These are phyloP conservation scores for Thripadectes ignobilis DNA, from an alignment of 2,797 vertebrate species.

Conservation along the genomic window DNA sequence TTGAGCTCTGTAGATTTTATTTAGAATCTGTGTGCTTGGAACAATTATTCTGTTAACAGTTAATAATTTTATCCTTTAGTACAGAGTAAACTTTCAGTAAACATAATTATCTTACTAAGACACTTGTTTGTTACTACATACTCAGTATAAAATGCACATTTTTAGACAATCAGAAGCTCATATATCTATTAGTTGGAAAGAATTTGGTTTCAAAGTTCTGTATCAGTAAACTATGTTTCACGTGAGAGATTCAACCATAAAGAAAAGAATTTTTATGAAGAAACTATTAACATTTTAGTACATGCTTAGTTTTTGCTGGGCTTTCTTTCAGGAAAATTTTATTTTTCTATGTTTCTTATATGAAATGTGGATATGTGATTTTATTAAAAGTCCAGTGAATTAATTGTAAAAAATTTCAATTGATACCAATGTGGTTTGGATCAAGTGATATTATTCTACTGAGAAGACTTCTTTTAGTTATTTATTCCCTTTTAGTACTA, in stretches of 20 bases:
- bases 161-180: background rate
- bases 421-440: background rate
- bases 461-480: background rate
- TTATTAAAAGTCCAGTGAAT: background rate
- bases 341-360: background rate
- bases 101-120: background rate
- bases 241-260: background rate
- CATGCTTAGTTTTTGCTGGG: background rate
- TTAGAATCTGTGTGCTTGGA: background rate
- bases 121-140: background rate
- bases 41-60: background rate
- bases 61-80: background rate
- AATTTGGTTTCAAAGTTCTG: background rate
- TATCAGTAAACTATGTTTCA: background rate
- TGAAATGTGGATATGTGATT: background rate
- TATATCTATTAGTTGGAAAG: background rate
- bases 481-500: background rate
- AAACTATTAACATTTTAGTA: background rate
- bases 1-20: background rate
- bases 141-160: background rate
- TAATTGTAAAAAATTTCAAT: background rate
- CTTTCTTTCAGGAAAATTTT: background rate
- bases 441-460: background rate
- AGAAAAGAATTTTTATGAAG: background rate
- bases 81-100: background rate